Percentiles rank a stretch among this genome's conserved stretches.
These are phyloP conservation scores for Silurus lanzhouensis DNA, from an alignment of 2,797 vertebrate species.

Conservation along the genomic window DNA sequence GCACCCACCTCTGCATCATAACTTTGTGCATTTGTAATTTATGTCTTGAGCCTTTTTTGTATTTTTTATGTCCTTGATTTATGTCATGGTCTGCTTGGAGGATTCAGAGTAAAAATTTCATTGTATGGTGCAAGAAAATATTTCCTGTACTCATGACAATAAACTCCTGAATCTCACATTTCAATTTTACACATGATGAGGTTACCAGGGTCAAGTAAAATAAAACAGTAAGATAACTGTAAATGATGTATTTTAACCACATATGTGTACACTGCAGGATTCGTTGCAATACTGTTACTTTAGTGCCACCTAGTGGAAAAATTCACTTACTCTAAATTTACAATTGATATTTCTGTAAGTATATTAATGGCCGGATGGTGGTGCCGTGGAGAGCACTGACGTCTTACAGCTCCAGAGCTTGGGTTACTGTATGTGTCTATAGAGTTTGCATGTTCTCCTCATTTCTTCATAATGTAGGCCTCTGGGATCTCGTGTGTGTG, in stretches of 20 bases:
- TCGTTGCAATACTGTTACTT: not conserved
- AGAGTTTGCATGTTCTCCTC: not conserved
- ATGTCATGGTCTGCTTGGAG: too few species aligned
- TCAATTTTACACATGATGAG: not conserved
- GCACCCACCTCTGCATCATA: too few species aligned
- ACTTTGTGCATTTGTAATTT: too few species aligned
- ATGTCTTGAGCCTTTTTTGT: too few species aligned
- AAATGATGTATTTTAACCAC: not conserved
- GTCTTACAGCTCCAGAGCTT: not conserved
- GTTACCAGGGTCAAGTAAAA: not conserved
- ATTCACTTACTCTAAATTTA: not conserved
- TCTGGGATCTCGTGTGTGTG: not conserved
- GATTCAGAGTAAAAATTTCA: too few species aligned
- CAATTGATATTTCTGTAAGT: not conserved
- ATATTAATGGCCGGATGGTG: not conserved
- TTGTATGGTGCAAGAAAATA: too few species aligned
- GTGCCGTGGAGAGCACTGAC: not conserved
- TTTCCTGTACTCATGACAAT: too few species aligned
- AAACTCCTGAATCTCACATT: too few species aligned
- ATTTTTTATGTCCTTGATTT: too few species aligned
- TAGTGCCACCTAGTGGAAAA: conserved; percentile 48
- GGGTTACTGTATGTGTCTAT: not conserved
- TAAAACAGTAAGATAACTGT: not conserved
- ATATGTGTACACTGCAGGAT: not conserved
- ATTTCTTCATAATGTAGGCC: not conserved